Conservation (phyloP, 2,113 vertebrate species). For the Neolamprologus kungweensis region DNA sequence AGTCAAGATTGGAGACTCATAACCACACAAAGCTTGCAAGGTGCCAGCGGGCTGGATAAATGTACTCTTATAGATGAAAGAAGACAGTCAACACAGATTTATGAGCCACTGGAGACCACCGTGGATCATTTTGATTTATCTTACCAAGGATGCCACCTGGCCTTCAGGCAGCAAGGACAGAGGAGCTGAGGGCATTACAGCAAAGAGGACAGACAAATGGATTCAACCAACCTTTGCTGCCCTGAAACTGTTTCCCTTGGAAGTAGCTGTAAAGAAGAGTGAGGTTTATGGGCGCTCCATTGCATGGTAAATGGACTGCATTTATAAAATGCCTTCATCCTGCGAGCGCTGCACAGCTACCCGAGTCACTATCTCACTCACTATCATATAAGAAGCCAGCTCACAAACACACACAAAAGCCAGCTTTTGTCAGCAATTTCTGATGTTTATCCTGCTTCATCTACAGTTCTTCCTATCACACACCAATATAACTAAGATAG, state of each 20-base stretch:
- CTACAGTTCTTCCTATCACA: background rate
- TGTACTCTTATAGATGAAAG: constrained; percentile 43
- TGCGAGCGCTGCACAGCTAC: background rate
- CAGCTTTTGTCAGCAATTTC: background rate
- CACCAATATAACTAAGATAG: background rate
- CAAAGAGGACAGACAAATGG: constrained; percentile 45
- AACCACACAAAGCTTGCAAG: constrained; percentile 16
- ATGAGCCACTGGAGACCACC: constrained; percentile 21
- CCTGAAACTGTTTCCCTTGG: constrained; percentile 5
- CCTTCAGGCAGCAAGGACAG: constrained; percentile 51
- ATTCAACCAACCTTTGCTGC: constrained; percentile 29
- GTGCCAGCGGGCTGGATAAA: constrained; percentile 16
- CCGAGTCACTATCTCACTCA: background rate
- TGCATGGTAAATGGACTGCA: constrained; percentile 19
- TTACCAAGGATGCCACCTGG: constrained; percentile 55
- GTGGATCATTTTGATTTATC: constrained; percentile 51
- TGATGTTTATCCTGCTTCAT: background rate
- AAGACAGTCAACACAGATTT: constrained; percentile 31
- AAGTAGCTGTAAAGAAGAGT: constrained; percentile 11
- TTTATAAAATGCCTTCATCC: constrained; percentile 1
- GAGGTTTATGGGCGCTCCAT: background rate
- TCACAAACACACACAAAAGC: background rate
- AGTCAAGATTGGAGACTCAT: constrained; percentile 33
- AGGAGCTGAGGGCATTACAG: constrained; percentile 19
- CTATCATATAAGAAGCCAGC: background rate